Percentiles rank a stretch among this genome's conserved stretches.
Evolutionary conservation across 2,113 vertebrate genomes (phyloP).

Genomic region (Falco punctatus): DNA sequence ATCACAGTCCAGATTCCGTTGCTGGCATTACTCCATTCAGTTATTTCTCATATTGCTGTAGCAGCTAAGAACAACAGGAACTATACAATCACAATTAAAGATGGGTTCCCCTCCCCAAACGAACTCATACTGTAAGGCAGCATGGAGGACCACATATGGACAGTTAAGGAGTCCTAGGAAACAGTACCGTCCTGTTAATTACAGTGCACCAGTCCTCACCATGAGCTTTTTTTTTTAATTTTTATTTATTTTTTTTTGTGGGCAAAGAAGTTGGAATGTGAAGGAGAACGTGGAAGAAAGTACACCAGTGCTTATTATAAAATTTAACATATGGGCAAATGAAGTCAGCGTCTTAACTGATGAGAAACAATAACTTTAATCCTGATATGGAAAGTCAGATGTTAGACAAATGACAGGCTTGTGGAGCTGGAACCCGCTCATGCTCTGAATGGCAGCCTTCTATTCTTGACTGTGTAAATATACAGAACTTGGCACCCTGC

Average conservation of each 20-base stretch:
- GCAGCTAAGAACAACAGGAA: not conserved
- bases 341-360: not conserved
- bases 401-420: not conserved
- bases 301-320: not conserved
- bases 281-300: not conserved
- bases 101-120: not conserved
- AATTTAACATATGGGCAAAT: not conserved
- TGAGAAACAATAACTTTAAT: not conserved
- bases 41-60: not conserved
- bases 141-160: rapidly evolving
- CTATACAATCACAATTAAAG: not conserved
- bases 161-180: rapidly evolving
- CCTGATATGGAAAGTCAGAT: not conserved
- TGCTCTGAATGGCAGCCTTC: not conserved
- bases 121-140: not conserved
- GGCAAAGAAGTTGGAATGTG: not conserved
- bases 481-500: not conserved
- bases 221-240: not conserved
- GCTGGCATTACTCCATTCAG: not conserved
- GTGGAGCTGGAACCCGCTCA: not conserved
- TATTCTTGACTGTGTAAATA: not conserved
- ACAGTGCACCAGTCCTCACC: not conserved
- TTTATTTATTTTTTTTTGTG: not conserved
- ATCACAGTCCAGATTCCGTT: not conserved
- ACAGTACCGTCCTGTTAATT: not conserved